Base-by-base conservation (phyloP, 1,140 invertebrate species). In the Eurosta solidaginis region DNA sequence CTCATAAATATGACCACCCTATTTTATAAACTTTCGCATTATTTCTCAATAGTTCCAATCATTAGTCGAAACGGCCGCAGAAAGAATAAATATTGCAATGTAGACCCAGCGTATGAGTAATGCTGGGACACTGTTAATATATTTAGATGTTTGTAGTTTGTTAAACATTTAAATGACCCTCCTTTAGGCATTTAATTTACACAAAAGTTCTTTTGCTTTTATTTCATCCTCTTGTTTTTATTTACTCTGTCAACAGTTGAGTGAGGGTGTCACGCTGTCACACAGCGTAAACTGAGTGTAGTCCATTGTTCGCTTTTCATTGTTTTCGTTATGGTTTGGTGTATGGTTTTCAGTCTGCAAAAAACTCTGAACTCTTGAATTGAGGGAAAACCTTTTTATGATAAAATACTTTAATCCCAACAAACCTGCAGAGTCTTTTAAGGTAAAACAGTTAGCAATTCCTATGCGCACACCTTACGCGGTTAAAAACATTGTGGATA, bases 161-260 rank as follows among this genome's bases (percentile, higher is more conserved):
- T n/a, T 68, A 68, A 68, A 68, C 36, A 68, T 68, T 68, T n/a
- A 68, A 68, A 68, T 68, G 33, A 0, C 33, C 59, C 36, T 17
- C 59, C 59, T 68, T 22, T 20, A 10, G 17, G 45, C 14, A 17
- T 68, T 6, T 68, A 68, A 68, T 68, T 68, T 40, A 68, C 29
- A 33, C 33, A 14, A 68, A 68, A 40, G 4, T 68, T 20, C 27
- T 68, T 68, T 68, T 40, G 33, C 33, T 68, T 68, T 68, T 52
- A 6, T 27, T 20, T 40, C 17, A 40, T 25, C 33, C 9, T 29
- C 10, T n/a, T n/a, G n/a, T n/a, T 3, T 68, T 22, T 40, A n/a
- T 20, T n/a, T 7, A 33, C 29, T 17, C 33, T 63, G 54, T 63
- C 33, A 7, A 42, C 25, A 68, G 33, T 68, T 68, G 59, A 42